Conservation (phyloP, 2,888 invertebrate species). For the Oligia fasciuncula region DNA sequence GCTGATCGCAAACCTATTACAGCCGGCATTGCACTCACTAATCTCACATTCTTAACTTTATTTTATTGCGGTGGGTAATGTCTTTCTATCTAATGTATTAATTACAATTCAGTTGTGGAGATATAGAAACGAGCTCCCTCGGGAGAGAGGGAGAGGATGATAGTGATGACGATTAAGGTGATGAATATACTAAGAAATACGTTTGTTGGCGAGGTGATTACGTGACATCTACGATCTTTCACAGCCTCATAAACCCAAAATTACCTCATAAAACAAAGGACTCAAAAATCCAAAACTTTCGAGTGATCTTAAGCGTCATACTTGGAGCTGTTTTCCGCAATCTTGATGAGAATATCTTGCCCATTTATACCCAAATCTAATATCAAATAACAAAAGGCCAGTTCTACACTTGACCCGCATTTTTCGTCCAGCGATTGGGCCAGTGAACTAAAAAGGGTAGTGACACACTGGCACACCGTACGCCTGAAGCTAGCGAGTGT, state of each 20-base stretch:
- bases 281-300: not conserved
- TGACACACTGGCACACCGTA: constrained; percentile 27
- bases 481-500: not conserved
- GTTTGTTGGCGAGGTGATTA: no score
- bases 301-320: no score
- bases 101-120: constrained; percentile 8
- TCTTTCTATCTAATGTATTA: constrained; percentile 13
- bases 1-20: constrained; percentile 61
- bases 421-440: constrained; percentile 18
- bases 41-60: constrained; percentile 50
- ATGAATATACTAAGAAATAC: no score
- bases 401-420: constrained; percentile 34
- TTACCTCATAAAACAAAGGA: no score
- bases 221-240: not conserved
- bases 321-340: not conserved
- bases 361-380: not conserved
- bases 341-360: not conserved
- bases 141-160: not conserved
- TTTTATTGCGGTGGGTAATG: constrained; percentile 44
- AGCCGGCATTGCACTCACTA: constrained; percentile 38
- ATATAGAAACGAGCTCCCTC: not conserved
- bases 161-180: not conserved
- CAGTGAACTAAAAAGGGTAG: constrained; percentile 34
- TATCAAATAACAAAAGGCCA: not conserved
- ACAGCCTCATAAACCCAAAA: not conserved